Conservation (phyloP, 2,797 vertebrate genomes). For the Paratrypauchen microcephalus region DNA sequence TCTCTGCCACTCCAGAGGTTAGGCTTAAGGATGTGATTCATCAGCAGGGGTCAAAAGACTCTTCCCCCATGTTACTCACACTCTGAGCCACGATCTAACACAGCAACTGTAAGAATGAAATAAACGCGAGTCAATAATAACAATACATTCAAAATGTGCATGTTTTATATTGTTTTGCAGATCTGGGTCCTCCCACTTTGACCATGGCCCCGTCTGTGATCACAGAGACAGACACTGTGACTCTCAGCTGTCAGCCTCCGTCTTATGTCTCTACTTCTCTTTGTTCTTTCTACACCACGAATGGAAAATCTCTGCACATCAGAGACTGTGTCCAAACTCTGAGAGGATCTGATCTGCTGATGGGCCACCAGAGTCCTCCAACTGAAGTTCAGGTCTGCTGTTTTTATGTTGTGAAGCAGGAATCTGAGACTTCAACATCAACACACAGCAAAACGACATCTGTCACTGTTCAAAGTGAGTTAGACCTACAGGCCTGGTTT, state of each 20-base stretch:
- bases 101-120: too few relatives aligned
- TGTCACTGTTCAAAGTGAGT: conserved; percentile 28
- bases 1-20: too few relatives aligned
- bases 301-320: fast-evolving
- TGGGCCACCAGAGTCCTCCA: not conserved
- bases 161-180: not conserved
- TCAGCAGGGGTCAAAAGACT: too few relatives aligned
- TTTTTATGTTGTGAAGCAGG: not conserved
- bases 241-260: conserved; percentile 15
- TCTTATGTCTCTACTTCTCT: not conserved
- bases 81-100: too few relatives aligned
- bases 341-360: conserved; percentile 36
- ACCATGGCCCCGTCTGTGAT: not conserved
- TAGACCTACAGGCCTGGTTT: too few relatives aligned
- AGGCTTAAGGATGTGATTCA: too few relatives aligned
- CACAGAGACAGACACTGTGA: not conserved
- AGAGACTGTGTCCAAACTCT: conserved; percentile 10
- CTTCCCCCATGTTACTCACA: too few relatives aligned
- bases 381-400: conserved; percentile 29
- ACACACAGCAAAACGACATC: not conserved
- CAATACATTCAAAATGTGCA: too few relatives aligned
- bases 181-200: not conserved
- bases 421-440: not conserved
- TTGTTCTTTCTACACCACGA: conserved; percentile 33
- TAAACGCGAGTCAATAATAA: too few relatives aligned